Base-by-base conservation (phyloP, 2,797 vertebrate genomes). In the Ambastaia sidthimunki region DNA sequence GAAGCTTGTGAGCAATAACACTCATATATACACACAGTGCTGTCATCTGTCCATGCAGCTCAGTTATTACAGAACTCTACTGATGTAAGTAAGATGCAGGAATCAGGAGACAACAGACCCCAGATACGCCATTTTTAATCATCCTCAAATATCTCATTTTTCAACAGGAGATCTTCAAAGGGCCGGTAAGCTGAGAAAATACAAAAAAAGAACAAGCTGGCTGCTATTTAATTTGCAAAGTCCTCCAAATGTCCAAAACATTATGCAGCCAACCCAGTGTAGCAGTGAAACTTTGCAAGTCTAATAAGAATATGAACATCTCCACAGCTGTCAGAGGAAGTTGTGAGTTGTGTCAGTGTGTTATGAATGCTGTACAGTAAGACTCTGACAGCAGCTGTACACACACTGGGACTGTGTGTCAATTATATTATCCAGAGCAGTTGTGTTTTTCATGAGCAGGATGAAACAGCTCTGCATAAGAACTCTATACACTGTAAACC, bases 311-410 rank as follows among this genome's bases (percentile, higher is more conserved):
- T 11, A 11, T 1, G 60, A 63, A 31, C 13, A 65, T 75, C 60
- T 48, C n/a, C 28, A 11, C 10, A 1, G 62, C 37, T 67, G n/a
- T 55, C 60, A 66, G 47, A 47, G 60, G 28, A 54, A 73, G 41
- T 44, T 50, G 18, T 31, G 44, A 31, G 62, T 41, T 18, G 25
- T 41, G 34, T 54, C 21, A 75, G 48, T 9, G 2, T 65, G 31
- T 57, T 54, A 37, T n/a, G n/a, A 71, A 23, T 28, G 25, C 28
- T 52, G 63, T 11, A 44, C 9, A 44, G 41, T 23, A 16, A 68
- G 31, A n/a, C n/a, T 69, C 34, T 77, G 65, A 77, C 52, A 76
- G 63, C 52, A 75, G n/a, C 34, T 9, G 18, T 16, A 52, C 25
- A 50, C 7, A 50, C 41, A 19, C 21, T 5, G 10, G 59, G 41